A percentile compares a stretch with the other conserved stretches of the same genome.
Evolutionary conservation across 2,113 vertebrate genomes (phyloP).

Genomic region (Aptenodytes patagonicus): DNA sequence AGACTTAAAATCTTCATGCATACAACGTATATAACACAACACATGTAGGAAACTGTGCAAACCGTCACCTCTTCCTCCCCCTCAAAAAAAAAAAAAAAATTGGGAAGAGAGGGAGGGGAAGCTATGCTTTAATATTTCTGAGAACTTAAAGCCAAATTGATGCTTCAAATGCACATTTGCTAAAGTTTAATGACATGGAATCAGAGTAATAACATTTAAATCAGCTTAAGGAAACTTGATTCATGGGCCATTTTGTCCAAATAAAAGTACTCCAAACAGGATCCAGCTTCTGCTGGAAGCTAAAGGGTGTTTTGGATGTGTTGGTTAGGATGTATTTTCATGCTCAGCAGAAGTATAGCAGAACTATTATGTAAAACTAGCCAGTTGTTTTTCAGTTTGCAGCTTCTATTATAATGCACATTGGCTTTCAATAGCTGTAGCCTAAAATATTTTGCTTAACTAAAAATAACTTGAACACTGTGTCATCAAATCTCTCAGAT

Average conservation of each 20-base stretch:
- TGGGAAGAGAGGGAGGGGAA: not conserved
- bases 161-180: not conserved
- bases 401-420: not conserved
- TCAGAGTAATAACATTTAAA: not conserved
- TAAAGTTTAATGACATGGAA: conserved; percentile 28
- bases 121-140: not conserved
- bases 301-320: not conserved
- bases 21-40: not conserved
- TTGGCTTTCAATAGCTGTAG: not conserved
- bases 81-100: too few species aligned
- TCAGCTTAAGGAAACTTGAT: not conserved
- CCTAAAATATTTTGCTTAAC: not conserved
- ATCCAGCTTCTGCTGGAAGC: not conserved
- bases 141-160: not conserved
- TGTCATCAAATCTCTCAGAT: not conserved
- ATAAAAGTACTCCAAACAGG: not conserved
- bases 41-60: not conserved
- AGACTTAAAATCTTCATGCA: not conserved
- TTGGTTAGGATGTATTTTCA: not conserved
- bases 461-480: not conserved
- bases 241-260: not conserved
- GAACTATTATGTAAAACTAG: not conserved
- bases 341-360: not conserved
- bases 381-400: not conserved
- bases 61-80: not conserved